A percentile compares a stretch with the other conserved stretches of the same genome.
Evolutionary conservation across 2,113 vertebrate genomes (phyloP).

Genomic region (Apistogramma diplotaenia): DNA sequence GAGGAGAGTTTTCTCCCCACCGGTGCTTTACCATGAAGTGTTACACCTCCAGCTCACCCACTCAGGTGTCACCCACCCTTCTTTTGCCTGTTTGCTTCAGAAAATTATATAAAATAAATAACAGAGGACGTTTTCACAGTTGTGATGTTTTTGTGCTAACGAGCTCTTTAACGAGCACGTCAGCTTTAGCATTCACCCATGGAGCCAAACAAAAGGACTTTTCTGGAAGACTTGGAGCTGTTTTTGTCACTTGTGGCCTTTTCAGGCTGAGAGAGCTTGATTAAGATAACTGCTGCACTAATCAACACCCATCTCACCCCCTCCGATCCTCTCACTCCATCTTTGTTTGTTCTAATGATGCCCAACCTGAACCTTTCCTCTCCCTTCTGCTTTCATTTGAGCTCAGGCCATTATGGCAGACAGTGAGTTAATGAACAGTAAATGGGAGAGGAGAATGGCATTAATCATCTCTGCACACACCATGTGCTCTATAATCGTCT

Average conservation of each 20-base stretch:
- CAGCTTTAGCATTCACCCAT: slow-evolving; percentile 23
- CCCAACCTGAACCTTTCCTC: slow-evolving; percentile 82
- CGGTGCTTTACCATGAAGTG: slow-evolving; percentile 21
- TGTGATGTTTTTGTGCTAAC: not conserved
- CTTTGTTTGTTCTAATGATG: slow-evolving; percentile 64
- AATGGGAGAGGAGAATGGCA: slow-evolving; percentile 83
- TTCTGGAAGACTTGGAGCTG: not conserved
- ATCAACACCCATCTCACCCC: slow-evolving; percentile 26
- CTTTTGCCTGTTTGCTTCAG: not conserved
- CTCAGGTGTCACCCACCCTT: slow-evolving; percentile 11
- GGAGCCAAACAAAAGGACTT: not conserved
- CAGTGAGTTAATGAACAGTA: slow-evolving; percentile 92
- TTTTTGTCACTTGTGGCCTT: slow-evolving; percentile 31
- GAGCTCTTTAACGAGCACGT: slow-evolving; percentile 19
- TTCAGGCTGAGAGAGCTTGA: slow-evolving; percentile 38
- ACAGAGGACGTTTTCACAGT: not conserved
- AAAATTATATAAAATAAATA: slow-evolving; percentile 16
- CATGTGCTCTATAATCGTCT: slow-evolving; percentile 72
- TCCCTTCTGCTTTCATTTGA: slow-evolving; percentile 84
- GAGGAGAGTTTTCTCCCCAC: slow-evolving; percentile 42
- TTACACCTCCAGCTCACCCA: slow-evolving; percentile 22
- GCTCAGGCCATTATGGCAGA: slow-evolving; percentile 82
- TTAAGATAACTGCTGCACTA: slow-evolving; percentile 50
- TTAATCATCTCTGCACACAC: slow-evolving; percentile 82
- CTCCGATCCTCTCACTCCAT: slow-evolving; percentile 7